Conservation (phyloP, 2,797 vertebrate genomes). For the Galagoides demidoff region DNA sequence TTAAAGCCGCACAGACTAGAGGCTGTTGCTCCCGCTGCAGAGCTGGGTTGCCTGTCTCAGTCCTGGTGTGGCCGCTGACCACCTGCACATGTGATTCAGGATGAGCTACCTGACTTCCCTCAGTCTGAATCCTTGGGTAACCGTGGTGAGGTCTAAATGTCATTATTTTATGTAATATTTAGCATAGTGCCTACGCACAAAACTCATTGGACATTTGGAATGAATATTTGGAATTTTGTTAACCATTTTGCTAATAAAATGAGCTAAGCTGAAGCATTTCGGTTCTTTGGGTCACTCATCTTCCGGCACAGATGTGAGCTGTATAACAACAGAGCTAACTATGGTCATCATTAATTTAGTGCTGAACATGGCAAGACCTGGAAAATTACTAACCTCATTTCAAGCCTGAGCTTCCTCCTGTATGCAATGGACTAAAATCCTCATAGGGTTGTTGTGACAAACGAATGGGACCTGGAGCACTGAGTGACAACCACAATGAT, state of each 20-base stretch:
- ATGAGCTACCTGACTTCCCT: background rate
- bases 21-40: background rate
- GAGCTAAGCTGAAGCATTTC: background rate
- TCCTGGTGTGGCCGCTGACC: background rate
- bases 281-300: background rate
- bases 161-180: background rate
- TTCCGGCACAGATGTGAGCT: background rate
- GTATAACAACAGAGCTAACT: too few relatives aligned
- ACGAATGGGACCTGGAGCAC: background rate
- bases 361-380: background rate
- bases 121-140: background rate
- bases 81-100: accelerated
- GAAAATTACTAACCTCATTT: background rate
- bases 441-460: background rate
- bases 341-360: background rate
- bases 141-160: background rate
- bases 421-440: background rate
- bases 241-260: background rate
- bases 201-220: background rate
- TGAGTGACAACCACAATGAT: too few relatives aligned
- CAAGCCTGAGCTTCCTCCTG: background rate
- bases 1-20: background rate
- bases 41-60: too few relatives aligned
- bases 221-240: too few relatives aligned
- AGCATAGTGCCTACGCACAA: background rate